Evolutionary conservation across 2,113 vertebrate genomes (phyloP), one percentile per base, ranked within the genome.

Genomic region (Microcebus tavaratra): DNA sequence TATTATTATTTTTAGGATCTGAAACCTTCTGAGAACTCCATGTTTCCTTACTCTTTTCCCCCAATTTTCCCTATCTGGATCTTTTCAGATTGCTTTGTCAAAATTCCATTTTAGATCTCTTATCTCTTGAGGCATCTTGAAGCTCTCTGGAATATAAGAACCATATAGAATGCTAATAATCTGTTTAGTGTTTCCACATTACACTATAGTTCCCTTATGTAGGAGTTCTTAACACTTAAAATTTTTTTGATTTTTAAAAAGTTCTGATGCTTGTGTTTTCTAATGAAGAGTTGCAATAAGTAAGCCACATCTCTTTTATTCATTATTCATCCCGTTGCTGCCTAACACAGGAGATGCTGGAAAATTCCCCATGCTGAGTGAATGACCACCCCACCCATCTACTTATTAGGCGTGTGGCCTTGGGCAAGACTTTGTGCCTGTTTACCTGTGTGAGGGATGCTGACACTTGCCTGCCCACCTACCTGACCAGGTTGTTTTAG

Each of bases 71-170:
- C 89, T 88, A 80, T 92, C 84, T 90, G 36, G 50, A 84, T 84
- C 34, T 76, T 96, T 94, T 84, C 17, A 59, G 34, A 70, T 80
- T 96, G 23, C 79, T 93, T 31, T 79, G n/a, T 97, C 88, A 96
- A 29, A 87, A 90, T 90, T 94, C 91, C 50, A 63, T 88, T 94
- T 90, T 70, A 42, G 63, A 80, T 88, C 20, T 55, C 21, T 45
- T 13, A 13, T 36, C 36, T 96, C 80, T 79, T n/a, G 13, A 57
- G 94, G 70, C 73, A 23, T 91, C 13, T 63, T 88, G 87, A 89
- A 68, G 53, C n/a, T 90, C 80, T 86, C 31, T 94, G 18, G 42
- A 34, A 80, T 90, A 31, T 48, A 59, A 65, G 53, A 73, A 53
- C 23, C 45, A 68, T 13, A 18, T 21, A 48, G 12, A 65, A 4